A percentile compares a stretch with the other conserved stretches of the same genome.
Evolutionary conservation across 2,888 invertebrate genomes (phyloP).

Genomic region (Drosophila neotestacea): DNA sequence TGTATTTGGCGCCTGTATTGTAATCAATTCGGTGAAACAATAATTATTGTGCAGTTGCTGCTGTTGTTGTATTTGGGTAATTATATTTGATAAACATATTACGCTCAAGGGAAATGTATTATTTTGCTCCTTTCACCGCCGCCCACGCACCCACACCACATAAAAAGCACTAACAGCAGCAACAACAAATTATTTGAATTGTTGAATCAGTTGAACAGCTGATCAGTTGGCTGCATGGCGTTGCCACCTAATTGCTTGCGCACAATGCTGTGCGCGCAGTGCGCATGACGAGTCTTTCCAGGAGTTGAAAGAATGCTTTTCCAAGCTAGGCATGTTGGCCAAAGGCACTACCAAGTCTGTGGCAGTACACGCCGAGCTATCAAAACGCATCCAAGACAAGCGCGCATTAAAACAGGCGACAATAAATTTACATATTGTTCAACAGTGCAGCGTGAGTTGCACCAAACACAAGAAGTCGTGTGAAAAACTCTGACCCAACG

Average conservation of each 20-base stretch:
- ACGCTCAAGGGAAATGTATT: constrained; percentile 53
- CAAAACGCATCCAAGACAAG: constrained; percentile 54
- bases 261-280: constrained; percentile 26
- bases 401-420: constrained; percentile 41
- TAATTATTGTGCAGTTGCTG: constrained; percentile 37
- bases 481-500: constrained; percentile 2
- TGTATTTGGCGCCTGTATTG: constrained; percentile 41
- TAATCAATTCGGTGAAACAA: constrained; percentile 68
- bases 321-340: constrained; percentile 54
- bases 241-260: constrained; percentile 60
- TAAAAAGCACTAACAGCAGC: background rate
- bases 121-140: constrained; percentile 2
- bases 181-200: constrained; percentile 39
- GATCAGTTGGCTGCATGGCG: constrained; percentile 40
- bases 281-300: constrained; percentile 69
- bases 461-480: constrained; percentile 5
- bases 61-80: constrained; percentile 53
- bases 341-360: constrained; percentile 26
- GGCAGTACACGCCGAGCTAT: constrained; percentile 76
- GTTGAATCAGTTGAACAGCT: constrained; percentile 58
- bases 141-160: constrained; percentile 4
- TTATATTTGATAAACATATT: constrained; percentile 62
- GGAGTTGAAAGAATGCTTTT: constrained; percentile 45
- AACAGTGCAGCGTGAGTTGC: constrained; percentile 23
- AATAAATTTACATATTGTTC: constrained; percentile 22